Conservation (phyloP, 2,797 vertebrate species). For the Ciconia nigra region DNA sequence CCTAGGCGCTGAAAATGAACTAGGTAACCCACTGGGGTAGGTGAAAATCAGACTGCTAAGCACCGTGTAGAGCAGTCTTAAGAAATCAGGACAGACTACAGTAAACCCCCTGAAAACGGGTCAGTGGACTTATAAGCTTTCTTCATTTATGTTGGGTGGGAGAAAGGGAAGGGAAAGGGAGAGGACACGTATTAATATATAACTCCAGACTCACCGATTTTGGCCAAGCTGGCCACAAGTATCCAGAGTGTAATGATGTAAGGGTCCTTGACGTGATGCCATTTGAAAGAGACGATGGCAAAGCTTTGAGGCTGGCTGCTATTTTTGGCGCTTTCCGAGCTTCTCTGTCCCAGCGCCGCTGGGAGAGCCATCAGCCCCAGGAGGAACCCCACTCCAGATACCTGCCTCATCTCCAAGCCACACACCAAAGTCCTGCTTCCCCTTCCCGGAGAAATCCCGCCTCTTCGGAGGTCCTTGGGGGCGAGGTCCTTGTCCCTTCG, state of each 20-base stretch:
- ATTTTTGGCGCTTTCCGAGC: not conserved
- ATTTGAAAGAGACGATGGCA: conserved; percentile 88
- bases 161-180: not conserved
- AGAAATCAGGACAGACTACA: conserved; percentile 39
- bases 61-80: not conserved
- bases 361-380: conserved; percentile 43
- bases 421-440: not conserved
- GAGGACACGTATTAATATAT: not conserved
- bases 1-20: not conserved
- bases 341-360: conserved; percentile 5
- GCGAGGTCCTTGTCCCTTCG: not conserved
- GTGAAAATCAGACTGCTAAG: not conserved
- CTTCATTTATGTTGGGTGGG: not conserved
- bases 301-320: conserved; percentile 58
- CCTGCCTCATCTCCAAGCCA: conserved; percentile 11
- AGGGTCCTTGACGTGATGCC: conserved; percentile 86
- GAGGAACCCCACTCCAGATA: not conserved
- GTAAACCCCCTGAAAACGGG: not conserved
- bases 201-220: conserved; percentile 85
- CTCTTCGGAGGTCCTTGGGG: not conserved
- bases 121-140: not conserved
- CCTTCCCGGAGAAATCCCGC: conserved; percentile 29
- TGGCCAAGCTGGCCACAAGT: conserved; percentile 92
- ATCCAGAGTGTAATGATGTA: conserved; percentile 92
- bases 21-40: not conserved